Conservation (phyloP, 92 coral and sea anemone species). For the Zoanthus sansibaricus region DNA sequence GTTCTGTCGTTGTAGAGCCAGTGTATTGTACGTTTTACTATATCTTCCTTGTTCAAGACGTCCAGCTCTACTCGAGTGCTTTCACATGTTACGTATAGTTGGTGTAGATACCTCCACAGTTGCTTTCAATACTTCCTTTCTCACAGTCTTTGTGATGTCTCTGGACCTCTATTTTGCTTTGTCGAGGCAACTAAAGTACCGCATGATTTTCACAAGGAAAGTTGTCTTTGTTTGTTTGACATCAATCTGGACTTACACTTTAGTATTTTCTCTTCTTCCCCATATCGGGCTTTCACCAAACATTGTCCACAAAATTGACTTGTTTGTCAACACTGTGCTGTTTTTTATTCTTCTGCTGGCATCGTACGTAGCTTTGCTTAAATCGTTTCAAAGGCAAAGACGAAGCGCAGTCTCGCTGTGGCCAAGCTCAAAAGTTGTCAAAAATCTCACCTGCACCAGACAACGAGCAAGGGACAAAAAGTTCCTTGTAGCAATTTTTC, state of each 20-base stretch:
- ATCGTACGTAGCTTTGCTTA: conserved; percentile 34
- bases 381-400: conserved; percentile 19
- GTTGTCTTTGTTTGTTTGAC: conserved; percentile 10
- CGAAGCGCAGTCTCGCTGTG: conserved; percentile 1
- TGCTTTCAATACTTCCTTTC: conserved; percentile 36
- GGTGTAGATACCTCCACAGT: conserved; percentile 8
- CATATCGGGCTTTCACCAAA: conserved; percentile 6
- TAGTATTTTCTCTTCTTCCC: conserved; percentile 26
- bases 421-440: background rate
- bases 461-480: conserved; percentile 21
- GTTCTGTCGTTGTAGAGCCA: conserved; percentile 34
- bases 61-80: conserved; percentile 1
- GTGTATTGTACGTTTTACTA: conserved; percentile 23
- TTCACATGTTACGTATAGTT: conserved; percentile 16
- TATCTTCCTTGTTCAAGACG: conserved; percentile 12
- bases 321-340: conserved; percentile 30
- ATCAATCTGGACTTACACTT: conserved; percentile 11
- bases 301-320: conserved; percentile 20
- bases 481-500: conserved; percentile 17
- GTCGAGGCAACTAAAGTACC: conserved; percentile 30
- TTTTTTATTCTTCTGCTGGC: conserved; percentile 14
- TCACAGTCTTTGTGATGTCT: conserved; percentile 29
- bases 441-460: background rate
- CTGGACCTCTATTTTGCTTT: conserved; percentile 31
- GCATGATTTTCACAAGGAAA: conserved; percentile 25